A percentile compares a stretch with the other conserved stretches of the same genome.
phyloP scores from a whole-genome alignment of 2,888 invertebrate genomes.

The Alitta virens region DNA sequence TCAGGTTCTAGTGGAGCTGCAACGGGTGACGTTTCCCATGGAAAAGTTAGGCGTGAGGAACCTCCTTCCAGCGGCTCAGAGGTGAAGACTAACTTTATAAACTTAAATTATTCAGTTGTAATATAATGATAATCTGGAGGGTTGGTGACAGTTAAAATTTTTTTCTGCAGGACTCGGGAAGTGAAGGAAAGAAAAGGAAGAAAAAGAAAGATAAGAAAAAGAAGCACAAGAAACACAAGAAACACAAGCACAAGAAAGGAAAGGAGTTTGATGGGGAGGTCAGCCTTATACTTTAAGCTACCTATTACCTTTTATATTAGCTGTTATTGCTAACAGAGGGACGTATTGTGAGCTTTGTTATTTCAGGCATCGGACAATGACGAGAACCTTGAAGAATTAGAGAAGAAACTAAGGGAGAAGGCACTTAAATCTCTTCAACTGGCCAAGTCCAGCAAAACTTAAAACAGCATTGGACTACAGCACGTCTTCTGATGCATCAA shows the following conservation, averaged over 20 bases:
- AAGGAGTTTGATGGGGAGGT: background rate
- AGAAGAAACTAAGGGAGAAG: constrained; percentile 42
- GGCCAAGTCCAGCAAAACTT: constrained; percentile 14
- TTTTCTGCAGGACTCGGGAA: constrained; percentile 12
- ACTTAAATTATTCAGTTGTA: no score
- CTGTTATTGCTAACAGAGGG: background rate
- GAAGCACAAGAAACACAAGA: constrained; percentile 21
- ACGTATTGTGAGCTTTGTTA: no score
- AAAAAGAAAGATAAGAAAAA: constrained; percentile 22
- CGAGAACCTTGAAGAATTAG: constrained; percentile 30
- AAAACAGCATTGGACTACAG: no score
- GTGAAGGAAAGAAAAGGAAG: constrained; percentile 14
- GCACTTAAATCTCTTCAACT: constrained; percentile 44
- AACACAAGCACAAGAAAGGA: constrained; percentile 12
- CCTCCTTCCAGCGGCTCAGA: constrained; percentile 2
- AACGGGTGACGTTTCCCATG: background rate
- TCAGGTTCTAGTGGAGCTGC: no score
- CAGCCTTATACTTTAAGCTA: no score
- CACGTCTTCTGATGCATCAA: no score
- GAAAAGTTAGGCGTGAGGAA: background rate
- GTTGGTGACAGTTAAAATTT: no score
- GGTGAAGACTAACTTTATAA: constrained; percentile 2
- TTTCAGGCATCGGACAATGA: constrained; percentile 14
- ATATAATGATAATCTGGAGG: no score
- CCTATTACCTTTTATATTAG: no score